phyloP scores from a whole-genome alignment of 1,140 invertebrate genomes.

The Rhagoletis pomonella region DNA sequence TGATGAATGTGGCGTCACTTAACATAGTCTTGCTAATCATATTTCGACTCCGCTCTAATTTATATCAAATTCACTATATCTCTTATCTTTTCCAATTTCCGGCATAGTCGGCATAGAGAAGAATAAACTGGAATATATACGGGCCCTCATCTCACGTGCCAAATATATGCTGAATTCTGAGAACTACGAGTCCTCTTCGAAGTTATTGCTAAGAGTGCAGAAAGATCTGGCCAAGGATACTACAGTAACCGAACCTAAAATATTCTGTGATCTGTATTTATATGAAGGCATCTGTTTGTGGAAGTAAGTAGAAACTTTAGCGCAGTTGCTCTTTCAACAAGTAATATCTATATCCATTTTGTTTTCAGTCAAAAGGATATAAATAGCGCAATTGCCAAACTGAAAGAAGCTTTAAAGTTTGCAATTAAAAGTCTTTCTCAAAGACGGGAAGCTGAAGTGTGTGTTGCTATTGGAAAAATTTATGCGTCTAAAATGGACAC shows the following conservation, averaged over 20 bases:
- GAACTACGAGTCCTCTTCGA: slow-evolving; percentile 61
- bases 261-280: slow-evolving; percentile 65
- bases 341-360: not conserved
- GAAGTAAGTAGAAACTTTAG: slow-evolving; percentile 54
- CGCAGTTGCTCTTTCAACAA: not conserved
- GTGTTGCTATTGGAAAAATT: slow-evolving; percentile 65
- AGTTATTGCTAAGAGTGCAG: slow-evolving; percentile 65
- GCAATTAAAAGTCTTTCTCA: slow-evolving; percentile 56
- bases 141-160: slow-evolving; percentile 64
- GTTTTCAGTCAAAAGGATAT: not conserved
- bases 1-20: too few species aligned
- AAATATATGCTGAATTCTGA: slow-evolving; percentile 64
- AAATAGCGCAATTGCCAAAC: not conserved
- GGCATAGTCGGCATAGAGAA: slow-evolving; percentile 62
- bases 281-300: slow-evolving; percentile 57
- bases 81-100: not conserved
- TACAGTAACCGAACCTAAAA: slow-evolving; percentile 63
- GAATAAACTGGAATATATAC: slow-evolving; percentile 66
- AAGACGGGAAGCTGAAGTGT: slow-evolving; percentile 61
- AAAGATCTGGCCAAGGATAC: slow-evolving; percentile 61
- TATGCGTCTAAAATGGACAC: slow-evolving; percentile 61
- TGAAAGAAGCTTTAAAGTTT: slow-evolving; percentile 59
- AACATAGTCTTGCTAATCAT: too few species aligned
- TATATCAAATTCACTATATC: too few species aligned
- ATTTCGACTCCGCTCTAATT: too few species aligned